Evolutionary conservation across 1,140 invertebrate species (phyloP).

Genomic region (Hetaerina americana): DNA sequence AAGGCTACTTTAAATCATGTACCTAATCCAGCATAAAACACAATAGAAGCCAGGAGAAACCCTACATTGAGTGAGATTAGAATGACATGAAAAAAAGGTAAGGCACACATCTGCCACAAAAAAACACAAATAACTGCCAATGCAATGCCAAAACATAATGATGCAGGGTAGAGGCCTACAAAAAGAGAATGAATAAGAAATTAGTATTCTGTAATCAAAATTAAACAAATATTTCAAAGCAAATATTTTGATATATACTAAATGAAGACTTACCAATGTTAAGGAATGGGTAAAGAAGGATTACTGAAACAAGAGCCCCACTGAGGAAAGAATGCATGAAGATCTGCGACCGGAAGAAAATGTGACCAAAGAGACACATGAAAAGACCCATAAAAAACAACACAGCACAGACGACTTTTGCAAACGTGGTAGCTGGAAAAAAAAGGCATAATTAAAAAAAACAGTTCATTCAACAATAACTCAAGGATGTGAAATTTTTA

Average conservation of each 20-base stretch:
- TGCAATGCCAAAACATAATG: conserved; percentile 26
- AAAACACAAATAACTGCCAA: conserved; percentile 36
- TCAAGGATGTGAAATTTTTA: no score
- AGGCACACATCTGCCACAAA: conserved; percentile 38
- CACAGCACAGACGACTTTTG: conserved; percentile 34
- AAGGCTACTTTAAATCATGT: conserved; percentile 17
- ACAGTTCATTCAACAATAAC: not conserved
- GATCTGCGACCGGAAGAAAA: conserved; percentile 45
- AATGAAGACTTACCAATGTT: conserved; percentile 5
- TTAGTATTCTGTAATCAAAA: no score
- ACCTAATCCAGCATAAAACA: conserved; percentile 43
- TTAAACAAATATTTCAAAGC: not conserved
- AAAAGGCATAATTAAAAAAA: conserved; percentile 6
- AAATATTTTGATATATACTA: not conserved
- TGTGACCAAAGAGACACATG: conserved; percentile 43
- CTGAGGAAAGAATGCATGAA: conserved; percentile 35
- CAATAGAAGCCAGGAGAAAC: conserved; percentile 36
- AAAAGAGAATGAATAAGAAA: no score
- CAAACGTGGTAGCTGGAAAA: conserved; percentile 29
- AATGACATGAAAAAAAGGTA: conserved; percentile 40
- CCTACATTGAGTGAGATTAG: conserved; percentile 39
- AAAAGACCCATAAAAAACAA: conserved; percentile 43
- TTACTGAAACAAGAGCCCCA: conserved; percentile 32
- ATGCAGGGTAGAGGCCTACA: not conserved
- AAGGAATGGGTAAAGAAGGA: conserved; percentile 24